phyloP scores from a whole-genome alignment of 2,888 invertebrate genomes.

The Andrena haemorrhoa region DNA sequence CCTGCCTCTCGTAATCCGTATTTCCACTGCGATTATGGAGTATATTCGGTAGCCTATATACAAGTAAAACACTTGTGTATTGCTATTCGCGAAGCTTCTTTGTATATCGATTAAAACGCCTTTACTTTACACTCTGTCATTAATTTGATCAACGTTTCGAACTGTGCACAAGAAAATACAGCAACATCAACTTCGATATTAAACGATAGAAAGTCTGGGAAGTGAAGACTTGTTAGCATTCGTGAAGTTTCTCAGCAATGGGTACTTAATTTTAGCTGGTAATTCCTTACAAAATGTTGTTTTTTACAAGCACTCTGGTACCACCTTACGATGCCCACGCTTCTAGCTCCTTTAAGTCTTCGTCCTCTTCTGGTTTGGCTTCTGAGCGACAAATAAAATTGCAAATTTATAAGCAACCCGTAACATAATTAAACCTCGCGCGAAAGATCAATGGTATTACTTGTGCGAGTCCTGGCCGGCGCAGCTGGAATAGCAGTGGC shows the following conservation, averaged over 20 bases:
- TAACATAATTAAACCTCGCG: slow-evolving; percentile 46
- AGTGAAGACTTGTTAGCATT: slow-evolving; percentile 33
- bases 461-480: slow-evolving; percentile 84
- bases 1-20: slow-evolving; percentile 7
- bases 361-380: slow-evolving; percentile 88
- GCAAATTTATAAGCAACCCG: slow-evolving; percentile 1
- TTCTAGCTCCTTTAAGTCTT: slow-evolving; percentile 91
- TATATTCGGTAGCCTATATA: slow-evolving; percentile 36
- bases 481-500: slow-evolving; percentile 87
- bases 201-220: slow-evolving; percentile 44
- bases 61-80: slow-evolving; percentile 29
- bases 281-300: slow-evolving; percentile 52
- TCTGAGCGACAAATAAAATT: slow-evolving; percentile 79
- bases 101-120: slow-evolving; percentile 29
- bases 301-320: slow-evolving; percentile 54
- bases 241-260: slow-evolving; percentile 33
- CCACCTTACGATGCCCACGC: slow-evolving; percentile 90
- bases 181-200: slow-evolving; percentile 25
- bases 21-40: slow-evolving; percentile 18
- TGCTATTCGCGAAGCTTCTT: slow-evolving; percentile 24
- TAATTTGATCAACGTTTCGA: slow-evolving; percentile 34
- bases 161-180: slow-evolving; percentile 39
- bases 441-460: slow-evolving; percentile 71
- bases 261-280: slow-evolving; percentile 44
- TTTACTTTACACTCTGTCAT: slow-evolving; percentile 9